Conservation (phyloP, 2,888 invertebrate species). For the Philaethria dido region DNA sequence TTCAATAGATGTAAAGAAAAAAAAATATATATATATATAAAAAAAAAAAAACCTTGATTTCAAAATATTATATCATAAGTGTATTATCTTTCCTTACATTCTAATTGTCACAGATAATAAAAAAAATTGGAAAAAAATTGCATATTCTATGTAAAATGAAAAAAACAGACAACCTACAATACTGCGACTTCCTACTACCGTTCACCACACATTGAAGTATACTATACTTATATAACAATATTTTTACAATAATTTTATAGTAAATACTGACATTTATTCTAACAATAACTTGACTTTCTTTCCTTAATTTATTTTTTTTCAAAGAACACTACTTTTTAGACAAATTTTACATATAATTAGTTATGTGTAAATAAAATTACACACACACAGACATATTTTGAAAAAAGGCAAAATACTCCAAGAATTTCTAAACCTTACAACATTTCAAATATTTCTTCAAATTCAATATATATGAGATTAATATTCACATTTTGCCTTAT, state of each 20-base stretch:
- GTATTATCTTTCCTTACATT: background rate
- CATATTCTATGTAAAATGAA: background rate
- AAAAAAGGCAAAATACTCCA: background rate
- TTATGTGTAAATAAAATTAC: background rate
- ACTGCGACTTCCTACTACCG: background rate
- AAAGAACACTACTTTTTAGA: background rate
- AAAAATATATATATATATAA: background rate
- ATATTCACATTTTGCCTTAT: conserved; percentile 9
- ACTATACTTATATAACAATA: conserved; percentile 5
- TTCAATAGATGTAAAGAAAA: background rate
- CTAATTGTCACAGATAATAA: background rate
- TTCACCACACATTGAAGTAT: background rate
- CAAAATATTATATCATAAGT: background rate
- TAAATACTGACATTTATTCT: conserved; percentile 3
- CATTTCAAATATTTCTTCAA: background rate
- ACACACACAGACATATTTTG: background rate
- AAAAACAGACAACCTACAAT: background rate
- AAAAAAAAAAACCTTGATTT: background rate
- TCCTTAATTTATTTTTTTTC: background rate
- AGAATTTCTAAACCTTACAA: background rate
- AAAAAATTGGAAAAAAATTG: background rate
- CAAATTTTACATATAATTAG: background rate
- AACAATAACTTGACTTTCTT: conserved; percentile 2
- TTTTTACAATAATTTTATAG: conserved; percentile 4
- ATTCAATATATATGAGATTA: conserved; percentile 13